These are phyloP conservation scores for Drosophila virilis DNA, from an alignment of 1,140 invertebrate species.

Conservation along the genomic window DNA sequence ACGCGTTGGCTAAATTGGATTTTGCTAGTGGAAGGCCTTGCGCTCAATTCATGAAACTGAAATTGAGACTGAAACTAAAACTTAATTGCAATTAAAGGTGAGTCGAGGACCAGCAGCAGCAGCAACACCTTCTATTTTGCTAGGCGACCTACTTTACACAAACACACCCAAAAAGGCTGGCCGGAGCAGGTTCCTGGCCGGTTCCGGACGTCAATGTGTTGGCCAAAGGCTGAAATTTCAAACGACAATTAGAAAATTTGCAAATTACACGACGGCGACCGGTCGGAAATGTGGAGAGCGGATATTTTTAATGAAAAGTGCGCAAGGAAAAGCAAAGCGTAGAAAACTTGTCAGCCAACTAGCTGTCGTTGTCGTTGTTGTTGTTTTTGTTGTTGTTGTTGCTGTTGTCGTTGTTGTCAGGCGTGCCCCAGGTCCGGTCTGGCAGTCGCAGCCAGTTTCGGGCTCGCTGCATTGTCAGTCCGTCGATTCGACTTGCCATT, in stretches of 20 bases:
- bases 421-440: constrained; percentile 6
- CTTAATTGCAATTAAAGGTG: constrained; percentile 78
- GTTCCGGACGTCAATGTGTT: constrained; percentile 67
- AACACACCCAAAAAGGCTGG: background rate
- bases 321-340: constrained; percentile 30
- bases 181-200: constrained; percentile 29
- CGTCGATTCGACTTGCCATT: constrained; percentile 36
- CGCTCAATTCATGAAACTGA: constrained; percentile 59
- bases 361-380: constrained; percentile 2
- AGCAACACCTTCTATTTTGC: constrained; percentile 73
- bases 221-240: constrained; percentile 77
- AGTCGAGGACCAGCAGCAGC: constrained; percentile 41
- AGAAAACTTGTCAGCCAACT: constrained; percentile 56
- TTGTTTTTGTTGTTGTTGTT: constrained; percentile 18
- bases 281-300: constrained; percentile 35
- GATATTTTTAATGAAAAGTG: constrained; percentile 65
- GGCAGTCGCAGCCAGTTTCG: constrained; percentile 18
- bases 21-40: constrained; percentile 66
- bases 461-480: constrained; percentile 32
- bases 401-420: constrained; percentile 9
- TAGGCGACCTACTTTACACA: constrained; percentile 60
- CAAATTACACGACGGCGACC: constrained; percentile 64
- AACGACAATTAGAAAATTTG: constrained; percentile 83
- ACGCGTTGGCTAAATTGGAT: constrained; percentile 63
- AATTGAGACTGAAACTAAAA: constrained; percentile 61